Conservation (phyloP, 2,113 vertebrate species). For the Sander vitreus region DNA sequence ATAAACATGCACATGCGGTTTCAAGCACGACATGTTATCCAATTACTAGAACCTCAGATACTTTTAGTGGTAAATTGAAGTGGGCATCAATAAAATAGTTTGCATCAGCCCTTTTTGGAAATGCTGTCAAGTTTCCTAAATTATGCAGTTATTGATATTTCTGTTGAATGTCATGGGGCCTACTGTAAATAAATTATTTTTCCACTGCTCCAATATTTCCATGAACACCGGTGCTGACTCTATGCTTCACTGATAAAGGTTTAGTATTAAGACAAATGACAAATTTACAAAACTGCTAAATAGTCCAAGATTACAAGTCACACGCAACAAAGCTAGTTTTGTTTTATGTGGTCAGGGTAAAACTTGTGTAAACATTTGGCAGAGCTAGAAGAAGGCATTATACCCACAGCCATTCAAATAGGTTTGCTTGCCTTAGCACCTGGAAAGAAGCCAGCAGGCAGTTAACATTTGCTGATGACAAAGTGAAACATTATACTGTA, state of each 20-base stretch:
- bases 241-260: slow-evolving; percentile 4
- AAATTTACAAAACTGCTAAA: slow-evolving; percentile 5
- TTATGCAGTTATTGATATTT: slow-evolving; percentile 8
- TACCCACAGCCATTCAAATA: slow-evolving; percentile 51
- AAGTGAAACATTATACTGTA: slow-evolving; percentile 73
- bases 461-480: slow-evolving; percentile 77
- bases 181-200: background rate
- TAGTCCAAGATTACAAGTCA: slow-evolving; percentile 20
- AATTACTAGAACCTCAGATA: background rate
- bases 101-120: background rate
- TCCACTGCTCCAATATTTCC: background rate
- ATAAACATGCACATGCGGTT: background rate
- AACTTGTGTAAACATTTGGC: slow-evolving; percentile 63
- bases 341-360: slow-evolving; percentile 51
- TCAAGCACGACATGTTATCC: slow-evolving; percentile 9
- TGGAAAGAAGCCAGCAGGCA: slow-evolving; percentile 68
- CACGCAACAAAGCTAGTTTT: background rate
- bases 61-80: background rate
- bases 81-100: background rate
- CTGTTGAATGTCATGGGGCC: background rate
- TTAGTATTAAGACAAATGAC: slow-evolving; percentile 23
- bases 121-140: background rate
- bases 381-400: slow-evolving; percentile 39
- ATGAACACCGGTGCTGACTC: background rate
- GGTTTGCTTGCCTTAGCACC: slow-evolving; percentile 65